Conservation (phyloP, 2,797 vertebrate species). For the Aeoliscus strigatus region DNA sequence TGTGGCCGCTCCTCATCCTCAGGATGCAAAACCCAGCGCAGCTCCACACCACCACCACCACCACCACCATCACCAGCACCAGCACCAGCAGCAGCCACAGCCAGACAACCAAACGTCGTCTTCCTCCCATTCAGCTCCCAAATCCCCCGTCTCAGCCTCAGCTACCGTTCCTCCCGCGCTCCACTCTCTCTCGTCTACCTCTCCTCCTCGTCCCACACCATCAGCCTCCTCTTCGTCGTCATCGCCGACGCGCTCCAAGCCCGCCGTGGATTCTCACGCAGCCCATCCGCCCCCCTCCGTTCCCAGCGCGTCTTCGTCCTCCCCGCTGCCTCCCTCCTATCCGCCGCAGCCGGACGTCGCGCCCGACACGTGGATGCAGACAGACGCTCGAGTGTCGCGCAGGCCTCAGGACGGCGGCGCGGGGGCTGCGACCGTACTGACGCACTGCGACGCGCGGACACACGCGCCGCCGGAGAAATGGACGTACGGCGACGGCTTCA, state of each 20-base stretch:
- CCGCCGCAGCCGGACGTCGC: constrained; percentile 1
- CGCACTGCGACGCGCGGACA: constrained; percentile 6
- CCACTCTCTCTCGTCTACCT: constrained; percentile 25
- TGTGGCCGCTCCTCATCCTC: constrained; percentile 43
- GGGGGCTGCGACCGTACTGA: constrained; percentile 4
- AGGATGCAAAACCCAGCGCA: constrained; percentile 69
- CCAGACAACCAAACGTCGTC: constrained; percentile 28
- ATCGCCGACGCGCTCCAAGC: not conserved
- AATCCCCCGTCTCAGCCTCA: constrained; percentile 15
- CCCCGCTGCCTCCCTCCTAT: constrained; percentile 19
- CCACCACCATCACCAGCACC: constrained; percentile 26
- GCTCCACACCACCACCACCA: constrained; percentile 37
- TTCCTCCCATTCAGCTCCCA: constrained; percentile 30
- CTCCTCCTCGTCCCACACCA: constrained; percentile 3
- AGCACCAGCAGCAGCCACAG: constrained; percentile 16
- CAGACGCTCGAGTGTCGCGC: not conserved
- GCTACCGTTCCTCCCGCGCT: constrained; percentile 6
- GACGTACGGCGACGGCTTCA: constrained; percentile 26
- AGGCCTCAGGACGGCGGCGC: constrained; percentile 1
- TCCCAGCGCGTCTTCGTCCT: constrained; percentile 2
- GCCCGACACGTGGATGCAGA: constrained; percentile 3
- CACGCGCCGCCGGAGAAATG: constrained; percentile 26
- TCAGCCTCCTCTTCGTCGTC: constrained; percentile 7
- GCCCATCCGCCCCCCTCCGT: not conserved
- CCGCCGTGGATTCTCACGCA: constrained; percentile 2